Base-by-base conservation (phyloP, 2,113 vertebrate species). In the Vanacampus margaritifer region DNA sequence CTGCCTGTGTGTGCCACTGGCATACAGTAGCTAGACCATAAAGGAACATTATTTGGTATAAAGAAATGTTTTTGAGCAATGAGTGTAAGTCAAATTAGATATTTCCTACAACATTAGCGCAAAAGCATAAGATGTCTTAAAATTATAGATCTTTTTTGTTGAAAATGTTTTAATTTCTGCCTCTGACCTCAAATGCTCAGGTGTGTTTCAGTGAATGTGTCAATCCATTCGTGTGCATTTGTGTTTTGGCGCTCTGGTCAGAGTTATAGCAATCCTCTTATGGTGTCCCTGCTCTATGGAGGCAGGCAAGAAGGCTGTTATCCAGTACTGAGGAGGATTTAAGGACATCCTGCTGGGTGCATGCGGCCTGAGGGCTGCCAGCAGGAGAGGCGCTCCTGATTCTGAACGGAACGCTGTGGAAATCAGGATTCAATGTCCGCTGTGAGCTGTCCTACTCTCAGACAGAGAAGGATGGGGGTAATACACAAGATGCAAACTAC, bases 191-290 rank as follows among this genome's bases (percentile, higher is more conserved):
- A 19, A 32, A 57, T 28, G 53, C 14, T 0, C 21, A 28, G 14
- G 24, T 35, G 45, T n/a, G 16, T 19, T 21, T 54, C 19, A 23
- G 48, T 50, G 32, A 26, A 9, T 16, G 24, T n/a, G 8, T 23
- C 11, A 63, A 35, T 57, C 14, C 13, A 35, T 72, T 37, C 67
- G 19, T 63, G 51, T 54, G 17, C 58, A 6, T 36, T 9, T 28
- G 28, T 43, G 32, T 7, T 14, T 69, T 69, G 54, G 63, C 51
- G 70, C 14, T n/a, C 57, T 10, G 56, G 62, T 64, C 41, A 53
- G 48, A 68, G 48, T 68, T 68, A 79, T 63, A 36, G 45, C 75
- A 72, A 82, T 83, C 78, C 74, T 78, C 78, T 84, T 74, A 81
- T 1, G 21, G 37, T n/a, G 60, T 56, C 43, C 21, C 0, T 68